phyloP scores from a whole-genome alignment of 2,888 invertebrate genomes.

The Steinernema carpocapsae region DNA sequence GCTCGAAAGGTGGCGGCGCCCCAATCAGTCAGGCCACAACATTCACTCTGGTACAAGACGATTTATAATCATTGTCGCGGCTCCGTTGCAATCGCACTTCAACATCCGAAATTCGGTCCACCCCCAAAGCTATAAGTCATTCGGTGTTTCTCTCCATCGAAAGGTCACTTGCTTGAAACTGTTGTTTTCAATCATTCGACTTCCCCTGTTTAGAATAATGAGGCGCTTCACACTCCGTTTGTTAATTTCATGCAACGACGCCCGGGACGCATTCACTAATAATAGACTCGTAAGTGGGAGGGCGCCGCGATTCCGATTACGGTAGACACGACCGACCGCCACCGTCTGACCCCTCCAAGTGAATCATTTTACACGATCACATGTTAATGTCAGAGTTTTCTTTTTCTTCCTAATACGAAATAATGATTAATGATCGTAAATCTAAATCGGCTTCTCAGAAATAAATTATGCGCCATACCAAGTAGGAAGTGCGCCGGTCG shows the following conservation, averaged over 20 bases:
- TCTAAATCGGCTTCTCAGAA: conserved; percentile 25
- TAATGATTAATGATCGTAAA: conserved; percentile 21
- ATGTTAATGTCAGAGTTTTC: background rate
- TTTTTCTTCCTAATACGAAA: conserved; percentile 18
- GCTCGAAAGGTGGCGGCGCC: background rate
- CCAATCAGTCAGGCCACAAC: background rate
- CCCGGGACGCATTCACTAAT: background rate
- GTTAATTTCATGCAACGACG: too few species aligned
- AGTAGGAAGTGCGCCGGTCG: conserved; percentile 33
- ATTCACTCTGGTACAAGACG: background rate
- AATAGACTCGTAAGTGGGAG: conserved; percentile 3
- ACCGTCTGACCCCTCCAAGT: background rate
- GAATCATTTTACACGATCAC: background rate
- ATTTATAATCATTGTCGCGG: conserved; percentile 19
- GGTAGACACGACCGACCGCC: background rate
- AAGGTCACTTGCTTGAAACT: too few species aligned
- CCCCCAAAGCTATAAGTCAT: too few species aligned
- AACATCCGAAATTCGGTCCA: background rate
- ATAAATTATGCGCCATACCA: conserved; percentile 26
- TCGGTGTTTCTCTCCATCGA: too few species aligned
- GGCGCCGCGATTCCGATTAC: background rate
- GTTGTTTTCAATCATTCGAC: too few species aligned
- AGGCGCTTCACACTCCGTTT: too few species aligned
- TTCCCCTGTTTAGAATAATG: too few species aligned
- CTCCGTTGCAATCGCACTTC: background rate